Percentiles rank a stretch among this genome's conserved stretches.
Conservation (phyloP, 2,888 invertebrate species). For the Melanchra persicariae region DNA sequence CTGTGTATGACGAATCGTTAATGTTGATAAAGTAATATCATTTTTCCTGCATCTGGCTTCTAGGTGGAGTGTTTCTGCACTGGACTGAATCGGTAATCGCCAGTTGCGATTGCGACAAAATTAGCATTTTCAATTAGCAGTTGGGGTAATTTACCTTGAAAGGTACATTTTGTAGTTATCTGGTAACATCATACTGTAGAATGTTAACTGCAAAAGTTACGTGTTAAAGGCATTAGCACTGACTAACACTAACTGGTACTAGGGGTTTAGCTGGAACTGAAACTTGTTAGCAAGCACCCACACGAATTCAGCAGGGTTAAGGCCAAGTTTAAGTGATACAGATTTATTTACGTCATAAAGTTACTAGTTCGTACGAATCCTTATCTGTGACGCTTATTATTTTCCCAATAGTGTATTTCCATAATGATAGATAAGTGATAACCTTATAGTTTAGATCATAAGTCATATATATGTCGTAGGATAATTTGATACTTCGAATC, state of each 20-base stretch:
- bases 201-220: slow-evolving; percentile 28
- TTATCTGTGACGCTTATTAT: slow-evolving; percentile 28
- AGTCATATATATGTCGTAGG: no score
- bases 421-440: slow-evolving; percentile 21
- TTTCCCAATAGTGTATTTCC: slow-evolving; percentile 40
- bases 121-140: slow-evolving; percentile 29
- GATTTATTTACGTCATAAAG: slow-evolving; percentile 22
- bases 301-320: slow-evolving; percentile 49
- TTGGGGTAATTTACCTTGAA: slow-evolving; percentile 43
- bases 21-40: slow-evolving; percentile 59
- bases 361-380: slow-evolving; percentile 8
- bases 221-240: not conserved
- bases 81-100: slow-evolving; percentile 36
- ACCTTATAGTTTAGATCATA: slow-evolving; percentile 23
- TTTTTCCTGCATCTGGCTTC: slow-evolving; percentile 56
- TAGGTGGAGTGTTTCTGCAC: slow-evolving; percentile 30
- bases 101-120: slow-evolving; percentile 24
- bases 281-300: slow-evolving; percentile 53
- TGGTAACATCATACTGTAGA: slow-evolving; percentile 4
- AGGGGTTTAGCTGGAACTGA: slow-evolving; percentile 26
- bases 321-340: slow-evolving; percentile 34
- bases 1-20: slow-evolving; percentile 48
- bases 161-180: slow-evolving; percentile 10
- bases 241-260: slow-evolving; percentile 30
- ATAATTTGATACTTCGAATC: no score